Evolutionary conservation across 2,113 vertebrate species (phyloP).

Genomic region (Procavia capensis): DNA sequence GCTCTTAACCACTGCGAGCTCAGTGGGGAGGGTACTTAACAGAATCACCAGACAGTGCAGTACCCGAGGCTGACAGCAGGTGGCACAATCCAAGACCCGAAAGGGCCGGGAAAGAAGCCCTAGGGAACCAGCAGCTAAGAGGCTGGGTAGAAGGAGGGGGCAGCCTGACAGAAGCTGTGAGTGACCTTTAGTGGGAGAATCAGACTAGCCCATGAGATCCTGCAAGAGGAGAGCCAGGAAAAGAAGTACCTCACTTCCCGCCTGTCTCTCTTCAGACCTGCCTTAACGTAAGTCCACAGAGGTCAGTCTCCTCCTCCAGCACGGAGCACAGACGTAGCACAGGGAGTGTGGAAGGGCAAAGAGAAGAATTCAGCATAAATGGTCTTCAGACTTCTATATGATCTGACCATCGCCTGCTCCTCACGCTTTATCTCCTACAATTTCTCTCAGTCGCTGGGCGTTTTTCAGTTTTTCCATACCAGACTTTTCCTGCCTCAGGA

Average conservation of each 20-base stretch:
- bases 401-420: background rate
- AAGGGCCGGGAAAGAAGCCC: background rate
- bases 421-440: background rate
- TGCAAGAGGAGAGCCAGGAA: background rate
- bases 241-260: background rate
- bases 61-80: background rate
- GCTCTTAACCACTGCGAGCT: too few relatives aligned
- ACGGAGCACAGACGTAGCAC: background rate
- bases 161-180: background rate
- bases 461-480: background rate
- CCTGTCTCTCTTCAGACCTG: background rate
- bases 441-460: background rate
- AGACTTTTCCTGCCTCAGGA: background rate
- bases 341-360: too few relatives aligned
- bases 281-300: background rate
- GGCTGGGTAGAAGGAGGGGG: background rate
- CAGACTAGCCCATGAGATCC: too few relatives aligned
- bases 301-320: background rate
- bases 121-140: background rate
- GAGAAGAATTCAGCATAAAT: background rate
- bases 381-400: background rate
- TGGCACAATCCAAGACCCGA: background rate
- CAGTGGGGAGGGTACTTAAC: background rate
- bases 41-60: background rate
- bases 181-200: background rate